Base-by-base conservation (phyloP, 2,888 invertebrate species). In the Fragum whitleyi region DNA sequence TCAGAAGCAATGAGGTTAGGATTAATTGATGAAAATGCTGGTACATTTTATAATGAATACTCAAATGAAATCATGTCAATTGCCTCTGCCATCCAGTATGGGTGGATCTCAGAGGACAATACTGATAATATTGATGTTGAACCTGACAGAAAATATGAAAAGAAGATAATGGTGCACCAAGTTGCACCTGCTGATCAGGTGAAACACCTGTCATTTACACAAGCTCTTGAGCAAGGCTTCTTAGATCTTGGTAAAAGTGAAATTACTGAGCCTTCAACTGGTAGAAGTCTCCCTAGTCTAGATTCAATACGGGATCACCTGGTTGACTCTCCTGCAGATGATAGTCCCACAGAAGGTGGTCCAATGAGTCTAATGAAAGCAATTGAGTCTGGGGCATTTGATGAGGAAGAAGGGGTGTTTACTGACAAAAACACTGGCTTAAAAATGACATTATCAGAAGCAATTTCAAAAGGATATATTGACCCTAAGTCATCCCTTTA, bases 191-290 rank as follows among this genome's bases (percentile, higher is more conserved):
- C 81, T 16, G 86, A 85, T 73, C 74, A 81, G 47, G 73, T 83
- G 6, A 87, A 89, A 39, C 81, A 87, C 65, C 78, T 91, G 59
- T 91, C 93, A 16, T 91, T 92, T 82, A 87, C 97, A 14, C 97
- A 97, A 94, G 95, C 98, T 61, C 96, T 97, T 84, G 96, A 96
- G 86, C 97, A 98, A 94, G 98, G 98, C 67, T 95, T 98, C 42
- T 95, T 98, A 83, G 90, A 91, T 79, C 77, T 91, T 55, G 72
- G 88, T 32, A 79, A 83, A 32, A 88, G 89, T 53, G 83, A 89
- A 65, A 91, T 87, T 70, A 90, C 87, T 21, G 95, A 95, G 88
- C 94, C 95, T 16, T 91, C 96, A 76, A 96, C 96, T 86, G 97
- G 97, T 70, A 96, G 96, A 90, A 96, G 96, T 95, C 96, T 95